A percentile compares a stretch with the other conserved stretches of the same genome.
Conservation (phyloP, 2,888 invertebrate genomes). For the Parnassius orleans region DNA sequence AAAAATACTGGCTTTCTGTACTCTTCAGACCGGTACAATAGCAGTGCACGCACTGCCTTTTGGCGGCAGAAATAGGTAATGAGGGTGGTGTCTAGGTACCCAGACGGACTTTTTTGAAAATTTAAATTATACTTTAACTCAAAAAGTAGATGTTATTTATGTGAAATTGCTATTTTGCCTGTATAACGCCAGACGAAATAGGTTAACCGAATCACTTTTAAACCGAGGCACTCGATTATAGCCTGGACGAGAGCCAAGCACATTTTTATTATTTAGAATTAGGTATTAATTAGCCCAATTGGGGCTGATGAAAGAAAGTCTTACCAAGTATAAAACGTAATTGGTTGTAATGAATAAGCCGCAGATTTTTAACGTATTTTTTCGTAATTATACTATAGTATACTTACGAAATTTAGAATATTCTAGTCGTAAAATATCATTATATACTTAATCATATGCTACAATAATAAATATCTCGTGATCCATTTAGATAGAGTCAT, state of each 20-base stretch:
- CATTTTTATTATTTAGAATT: constrained; percentile 55
- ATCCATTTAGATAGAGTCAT: no score
- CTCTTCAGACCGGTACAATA: no score
- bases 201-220: constrained; percentile 60
- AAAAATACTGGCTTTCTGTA: no score
- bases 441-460: constrained; percentile 55
- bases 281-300: constrained; percentile 58
- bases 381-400: neutral
- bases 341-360: neutral
- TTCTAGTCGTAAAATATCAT: constrained; percentile 52
- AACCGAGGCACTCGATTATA: constrained; percentile 47
- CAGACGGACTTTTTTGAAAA: no score
- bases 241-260: constrained; percentile 58
- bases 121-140: no score
- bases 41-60: no score
- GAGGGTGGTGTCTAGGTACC: no score
- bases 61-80: no score
- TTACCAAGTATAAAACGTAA: constrained; percentile 37
- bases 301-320: constrained; percentile 37
- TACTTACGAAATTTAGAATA: constrained; percentile 38
- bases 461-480: constrained; percentile 44
- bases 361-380: neutral
- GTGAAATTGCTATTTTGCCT: constrained; percentile 10
- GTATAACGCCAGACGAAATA: constrained; percentile 45
- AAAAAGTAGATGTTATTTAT: no score